Percentiles rank a stretch among this genome's conserved stretches.
Conservation (phyloP, 2,113 vertebrate genomes). For the Natator depressus region DNA sequence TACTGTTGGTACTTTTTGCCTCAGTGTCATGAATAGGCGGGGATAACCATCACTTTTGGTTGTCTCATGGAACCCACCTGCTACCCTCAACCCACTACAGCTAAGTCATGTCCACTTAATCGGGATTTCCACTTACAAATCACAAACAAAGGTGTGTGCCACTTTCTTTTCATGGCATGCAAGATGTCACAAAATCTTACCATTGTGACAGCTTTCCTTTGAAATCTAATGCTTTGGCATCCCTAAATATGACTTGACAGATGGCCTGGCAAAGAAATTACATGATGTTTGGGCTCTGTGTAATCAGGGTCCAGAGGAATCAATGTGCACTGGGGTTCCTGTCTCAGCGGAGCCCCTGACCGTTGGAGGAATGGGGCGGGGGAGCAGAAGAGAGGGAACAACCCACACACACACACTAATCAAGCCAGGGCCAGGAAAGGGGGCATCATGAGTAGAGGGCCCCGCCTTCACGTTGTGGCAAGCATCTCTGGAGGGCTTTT, state of each 20-base stretch:
- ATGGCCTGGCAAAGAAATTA: background rate
- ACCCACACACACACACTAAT: too few relatives aligned
- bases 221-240: rapidly evolving
- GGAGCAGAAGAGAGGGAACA: background rate
- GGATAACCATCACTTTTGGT: background rate
- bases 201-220: background rate
- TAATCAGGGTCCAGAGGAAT: background rate
- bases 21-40: background rate
- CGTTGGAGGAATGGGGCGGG: background rate
- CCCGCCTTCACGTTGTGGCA: background rate
- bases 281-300: background rate
- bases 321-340: background rate
- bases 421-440: background rate
- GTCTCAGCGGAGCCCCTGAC: background rate
- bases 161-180: background rate
- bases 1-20: background rate
- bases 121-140: background rate
- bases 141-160: background rate
- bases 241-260: background rate
- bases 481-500: background rate
- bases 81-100: background rate
- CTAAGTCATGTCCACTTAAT: background rate
- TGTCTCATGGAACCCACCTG: background rate
- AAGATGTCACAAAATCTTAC: background rate
- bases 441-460: background rate